Evolutionary conservation across 2,797 vertebrate species (phyloP).

Genomic region (Craterocephalus amniculus): DNA sequence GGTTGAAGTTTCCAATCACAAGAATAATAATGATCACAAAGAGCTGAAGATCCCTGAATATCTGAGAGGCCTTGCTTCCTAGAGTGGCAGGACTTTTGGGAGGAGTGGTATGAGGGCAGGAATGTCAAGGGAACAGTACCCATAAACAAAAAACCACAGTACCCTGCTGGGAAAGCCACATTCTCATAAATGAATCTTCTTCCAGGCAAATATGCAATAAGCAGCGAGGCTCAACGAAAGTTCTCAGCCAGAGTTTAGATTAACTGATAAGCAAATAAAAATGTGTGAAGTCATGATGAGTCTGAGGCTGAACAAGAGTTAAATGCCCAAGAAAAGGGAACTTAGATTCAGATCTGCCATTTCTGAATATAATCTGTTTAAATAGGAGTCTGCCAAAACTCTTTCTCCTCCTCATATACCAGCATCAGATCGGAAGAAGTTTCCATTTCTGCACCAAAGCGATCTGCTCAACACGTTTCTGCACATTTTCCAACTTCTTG

Average conservation of each 20-base stretch:
- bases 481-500: constrained; percentile 24
- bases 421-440: background rate
- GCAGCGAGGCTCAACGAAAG: constrained; percentile 12
- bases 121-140: constrained; percentile 73
- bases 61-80: constrained; percentile 54
- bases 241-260: constrained; percentile 12
- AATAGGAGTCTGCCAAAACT: background rate
- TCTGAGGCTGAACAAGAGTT: background rate
- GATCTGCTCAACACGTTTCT: background rate
- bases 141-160: constrained; percentile 67
- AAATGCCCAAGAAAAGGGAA: constrained; percentile 1
- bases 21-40: constrained; percentile 67
- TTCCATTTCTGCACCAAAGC: background rate
- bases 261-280: background rate
- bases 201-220: constrained; percentile 28
- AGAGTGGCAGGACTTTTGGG: constrained; percentile 56
- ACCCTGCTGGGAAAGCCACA: constrained; percentile 62
- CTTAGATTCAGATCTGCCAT: constrained; percentile 24
- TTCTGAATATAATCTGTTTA: constrained; percentile 23
- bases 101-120: constrained; percentile 59
- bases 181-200: constrained; percentile 65
- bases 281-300: constrained; percentile 1
- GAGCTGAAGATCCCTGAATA: constrained; percentile 36
- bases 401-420: background rate
- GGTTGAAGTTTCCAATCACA: background rate